Percentiles rank a stretch among this genome's conserved stretches.
phyloP scores from a whole-genome alignment of 2,888 invertebrate genomes.

The Aelia acuminata region DNA sequence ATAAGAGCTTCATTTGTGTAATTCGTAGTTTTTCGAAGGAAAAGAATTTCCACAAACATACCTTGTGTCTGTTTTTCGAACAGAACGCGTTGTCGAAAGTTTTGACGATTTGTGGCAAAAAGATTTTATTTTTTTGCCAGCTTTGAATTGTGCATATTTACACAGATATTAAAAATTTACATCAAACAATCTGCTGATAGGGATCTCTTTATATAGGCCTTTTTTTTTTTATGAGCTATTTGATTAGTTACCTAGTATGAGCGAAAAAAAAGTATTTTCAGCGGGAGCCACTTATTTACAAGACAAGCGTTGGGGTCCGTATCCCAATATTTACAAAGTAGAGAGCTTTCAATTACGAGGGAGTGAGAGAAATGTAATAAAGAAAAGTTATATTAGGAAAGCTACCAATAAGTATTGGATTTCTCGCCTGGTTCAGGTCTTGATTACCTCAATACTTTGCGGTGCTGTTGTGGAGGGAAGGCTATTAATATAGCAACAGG shows the following conservation, averaged over 20 bases:
- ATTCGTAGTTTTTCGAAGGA: too few relatives aligned
- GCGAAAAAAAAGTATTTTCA: background rate
- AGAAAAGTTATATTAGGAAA: background rate
- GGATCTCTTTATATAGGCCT: background rate
- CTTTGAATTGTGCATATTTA: background rate
- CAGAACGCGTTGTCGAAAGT: too few relatives aligned
- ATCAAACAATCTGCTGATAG: background rate
- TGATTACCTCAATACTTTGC: too few relatives aligned
- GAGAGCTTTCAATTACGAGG: conserved; percentile 14
- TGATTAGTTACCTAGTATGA: background rate
- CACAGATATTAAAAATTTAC: background rate
- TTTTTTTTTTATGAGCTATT: background rate
- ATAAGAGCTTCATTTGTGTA: too few relatives aligned
- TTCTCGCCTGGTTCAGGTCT: too few relatives aligned
- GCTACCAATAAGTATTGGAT: background rate
- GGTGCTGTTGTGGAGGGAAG: too few relatives aligned
- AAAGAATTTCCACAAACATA: too few relatives aligned
- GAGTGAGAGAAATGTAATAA: background rate
- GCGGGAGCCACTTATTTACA: background rate
- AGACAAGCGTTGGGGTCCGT: background rate
- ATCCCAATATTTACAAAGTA: background rate
- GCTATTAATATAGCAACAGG: too few relatives aligned
- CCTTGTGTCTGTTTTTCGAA: too few relatives aligned
- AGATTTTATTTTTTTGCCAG: background rate
- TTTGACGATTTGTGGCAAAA: too few relatives aligned